Evolutionary conservation across 2,888 invertebrate species (phyloP), one percentile per base, ranked within the genome.

Genomic region (Limenitis arthemis): DNA sequence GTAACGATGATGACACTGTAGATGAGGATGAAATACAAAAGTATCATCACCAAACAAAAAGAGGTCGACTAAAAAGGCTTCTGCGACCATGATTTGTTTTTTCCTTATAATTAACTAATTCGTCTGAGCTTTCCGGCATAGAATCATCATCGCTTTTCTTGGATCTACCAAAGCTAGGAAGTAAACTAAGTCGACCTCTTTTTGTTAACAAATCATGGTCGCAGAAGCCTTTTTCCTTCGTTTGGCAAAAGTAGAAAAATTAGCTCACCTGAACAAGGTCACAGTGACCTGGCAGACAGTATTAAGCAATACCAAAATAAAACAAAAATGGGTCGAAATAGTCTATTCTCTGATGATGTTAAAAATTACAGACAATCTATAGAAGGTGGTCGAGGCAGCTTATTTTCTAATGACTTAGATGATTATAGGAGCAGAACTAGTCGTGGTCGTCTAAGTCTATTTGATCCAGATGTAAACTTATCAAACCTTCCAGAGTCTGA

Each of bases 41-140:
- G 61, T 85, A 85, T 61, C 80, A 84, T 61, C 78, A 78, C 54
- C 70, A 75, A 61, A 84, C 84, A 6, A 77, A 77, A 57, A 81
- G 77, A 64, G 84, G 84, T 28, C 72, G 84, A 8, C 63, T n/a
- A n/a, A n/a, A n/a, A n/a, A n/a, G n/a, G n/a, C n/a, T n/a, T n/a
- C n/a, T n/a, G n/a, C n/a, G n/a, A n/a, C n/a, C n/a, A n/a, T n/a
- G n/a, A n/a, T n/a, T n/a, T n/a, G n/a, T n/a, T 63, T 84, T 84
- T 53, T 77, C 80, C 62, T 82, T 82, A 55, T 85, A 85, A 51
- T 78, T 74, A 2, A 79, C 77, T 30, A 85, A 67, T 64, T 86
- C 86, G 49, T 84, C 85, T 12, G 84, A 82, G 63, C 78, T 80
- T 63, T 85, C 85, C 1, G 85, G 84, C 64, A 85, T 68, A 30